phyloP scores from a whole-genome alignment of 1,140 invertebrate species.

The Chymomyza costata region DNA sequence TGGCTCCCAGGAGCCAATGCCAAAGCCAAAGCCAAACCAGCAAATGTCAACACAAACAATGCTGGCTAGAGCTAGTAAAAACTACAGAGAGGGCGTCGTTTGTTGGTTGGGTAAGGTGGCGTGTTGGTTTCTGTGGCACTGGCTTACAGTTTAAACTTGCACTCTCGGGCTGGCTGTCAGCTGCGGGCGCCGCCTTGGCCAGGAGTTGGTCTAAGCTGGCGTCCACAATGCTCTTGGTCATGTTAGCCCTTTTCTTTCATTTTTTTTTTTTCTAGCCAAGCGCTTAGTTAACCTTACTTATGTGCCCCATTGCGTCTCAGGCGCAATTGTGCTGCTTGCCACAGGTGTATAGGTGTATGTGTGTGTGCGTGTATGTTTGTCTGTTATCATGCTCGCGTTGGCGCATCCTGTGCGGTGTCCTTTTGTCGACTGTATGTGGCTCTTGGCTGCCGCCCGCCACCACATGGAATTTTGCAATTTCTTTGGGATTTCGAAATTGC shows the following conservation, averaged over 20 bases:
- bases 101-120: neutral
- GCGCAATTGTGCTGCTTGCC: constrained; percentile 15
- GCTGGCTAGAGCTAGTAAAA: constrained; percentile 5
- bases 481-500: constrained; percentile 72
- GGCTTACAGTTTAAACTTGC: constrained; percentile 2
- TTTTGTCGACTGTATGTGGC: constrained; percentile 35
- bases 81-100: neutral
- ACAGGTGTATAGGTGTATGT: constrained; percentile 38
- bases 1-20: neutral
- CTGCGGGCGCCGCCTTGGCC: constrained; percentile 1
- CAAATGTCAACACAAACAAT: constrained; percentile 69
- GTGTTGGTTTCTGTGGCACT: neutral
- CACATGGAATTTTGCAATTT: constrained; percentile 73
- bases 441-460: constrained; percentile 21
- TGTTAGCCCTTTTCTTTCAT: constrained; percentile 54
- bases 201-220: no score
- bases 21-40: constrained; percentile 61
- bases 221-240: no score
- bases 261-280: no score
- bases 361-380: constrained; percentile 7
- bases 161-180: constrained; percentile 14
- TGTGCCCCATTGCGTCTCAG: constrained; percentile 27
- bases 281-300: constrained; percentile 61
- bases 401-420: constrained; percentile 28
- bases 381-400: constrained; percentile 32